Base-by-base conservation (phyloP, 2,888 invertebrate genomes). In the Pheosia tremula region DNA sequence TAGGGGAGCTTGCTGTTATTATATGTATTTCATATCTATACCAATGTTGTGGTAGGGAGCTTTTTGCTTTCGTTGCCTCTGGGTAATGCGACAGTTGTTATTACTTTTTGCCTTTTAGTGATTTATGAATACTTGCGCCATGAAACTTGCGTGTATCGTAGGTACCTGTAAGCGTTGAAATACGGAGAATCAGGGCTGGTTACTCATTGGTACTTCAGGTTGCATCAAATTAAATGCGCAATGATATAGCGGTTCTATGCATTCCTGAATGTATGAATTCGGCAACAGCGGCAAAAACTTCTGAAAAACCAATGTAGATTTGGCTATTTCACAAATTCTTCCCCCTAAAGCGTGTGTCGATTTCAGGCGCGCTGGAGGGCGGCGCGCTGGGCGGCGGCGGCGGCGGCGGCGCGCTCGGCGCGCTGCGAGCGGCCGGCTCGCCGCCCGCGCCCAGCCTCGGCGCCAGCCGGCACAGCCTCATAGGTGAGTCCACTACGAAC, bases 401-500 rank as follows among this genome's bases (percentile, higher is more conserved):
- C 84, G 90, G 88, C 89, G 92, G 88, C 88, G 92, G 90, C 87
- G 91, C 87, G 87, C 84, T 89, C 74, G 86, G 82, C 86, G 90
- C 92, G 88, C 90, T 91, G 89, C 92, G 91, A 68, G 87, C 90
- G 83, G 86, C 92, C 88, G 89, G 87, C 89, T 91, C 92, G 89
- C 93, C 92, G 91, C 91, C 90, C 91, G 93, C 91, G 89, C 90
- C 89, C 88, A 91, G 92, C 84, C 91, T 93, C 79, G 89, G 90
- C 83, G 90, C 93, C 88, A 92, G 93, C 84, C 92, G 92, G 87
- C 91, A 93, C 88, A 92, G 93, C 82, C 91, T 90, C 86, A 92
- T 90, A 82, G 93, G 91, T 94, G 74, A 82, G 81, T 76, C 53
- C 53, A 53, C n/a, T 39, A 24, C n/a, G 24, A 24, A 24, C 24